These are phyloP conservation scores for Drosophila planitibia DNA, from an alignment of 2,888 invertebrate species.

Conservation along the genomic window DNA sequence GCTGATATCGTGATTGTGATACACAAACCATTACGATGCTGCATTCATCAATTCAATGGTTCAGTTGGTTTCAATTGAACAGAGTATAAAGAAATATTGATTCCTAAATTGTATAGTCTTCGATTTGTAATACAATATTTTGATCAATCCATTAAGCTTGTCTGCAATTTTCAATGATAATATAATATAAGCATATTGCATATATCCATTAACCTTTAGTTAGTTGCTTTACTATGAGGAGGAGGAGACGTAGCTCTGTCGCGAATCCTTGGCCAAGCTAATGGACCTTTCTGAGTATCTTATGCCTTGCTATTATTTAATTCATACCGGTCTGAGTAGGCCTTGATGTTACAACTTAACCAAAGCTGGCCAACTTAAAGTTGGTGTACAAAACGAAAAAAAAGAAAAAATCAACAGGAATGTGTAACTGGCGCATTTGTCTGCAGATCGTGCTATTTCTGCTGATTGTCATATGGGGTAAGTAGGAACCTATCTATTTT, in stretches of 20 bases:
- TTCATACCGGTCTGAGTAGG: not conserved
- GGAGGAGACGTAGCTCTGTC: not conserved
- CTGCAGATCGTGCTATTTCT: conserved; percentile 12
- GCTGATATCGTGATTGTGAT: not conserved
- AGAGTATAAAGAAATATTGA: not conserved
- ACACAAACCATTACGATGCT: not conserved
- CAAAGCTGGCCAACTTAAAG: not conserved
- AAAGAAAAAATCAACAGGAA: not conserved
- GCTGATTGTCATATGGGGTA: conserved; percentile 14
- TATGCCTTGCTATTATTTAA: not conserved
- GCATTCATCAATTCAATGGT: not conserved
- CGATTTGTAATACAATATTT: not conserved
- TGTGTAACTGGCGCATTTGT: conserved; percentile 22
- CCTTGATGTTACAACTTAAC: not conserved
- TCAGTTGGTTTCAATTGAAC: not conserved
- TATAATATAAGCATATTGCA: not conserved
- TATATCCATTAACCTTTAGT: not conserved
- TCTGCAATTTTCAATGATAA: not conserved
- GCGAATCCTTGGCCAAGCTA: not conserved
- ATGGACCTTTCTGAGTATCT: not conserved
- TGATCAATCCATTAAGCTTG: not conserved
- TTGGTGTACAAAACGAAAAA: not conserved
- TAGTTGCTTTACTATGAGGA: not conserved
- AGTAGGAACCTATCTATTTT: not conserved
- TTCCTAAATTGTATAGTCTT: not conserved